Evolutionary conservation across 2,113 vertebrate genomes (phyloP).

Genomic region (Saguinus midas): DNA sequence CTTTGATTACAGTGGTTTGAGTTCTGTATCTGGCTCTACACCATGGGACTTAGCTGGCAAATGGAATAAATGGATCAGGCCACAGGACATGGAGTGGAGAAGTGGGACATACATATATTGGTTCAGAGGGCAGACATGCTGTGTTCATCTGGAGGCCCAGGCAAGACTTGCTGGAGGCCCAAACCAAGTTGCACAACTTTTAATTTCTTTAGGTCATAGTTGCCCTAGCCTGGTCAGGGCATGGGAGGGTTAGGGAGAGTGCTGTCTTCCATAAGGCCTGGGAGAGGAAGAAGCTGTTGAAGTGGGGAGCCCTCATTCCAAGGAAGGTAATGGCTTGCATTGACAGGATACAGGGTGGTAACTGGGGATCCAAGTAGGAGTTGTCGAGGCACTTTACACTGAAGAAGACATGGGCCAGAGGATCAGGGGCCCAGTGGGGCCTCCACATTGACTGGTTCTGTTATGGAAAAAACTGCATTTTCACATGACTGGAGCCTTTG

Average conservation of each 20-base stretch:
- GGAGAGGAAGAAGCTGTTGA: not conserved
- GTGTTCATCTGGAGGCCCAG: too few relatives aligned
- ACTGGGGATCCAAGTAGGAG: not conserved
- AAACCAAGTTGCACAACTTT: not conserved
- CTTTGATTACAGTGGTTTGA: not conserved
- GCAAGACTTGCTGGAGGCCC: not conserved
- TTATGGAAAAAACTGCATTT: not conserved
- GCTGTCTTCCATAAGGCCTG: not conserved
- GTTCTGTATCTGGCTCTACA: not conserved
- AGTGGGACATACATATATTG: not conserved
- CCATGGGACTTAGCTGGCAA: not conserved
- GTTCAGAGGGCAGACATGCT: not conserved
- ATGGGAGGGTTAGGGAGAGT: not conserved
- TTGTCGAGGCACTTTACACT: not conserved
- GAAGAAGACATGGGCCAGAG: not conserved
- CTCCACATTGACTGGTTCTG: not conserved
- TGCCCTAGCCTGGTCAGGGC: not conserved
- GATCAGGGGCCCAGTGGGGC: too few relatives aligned
- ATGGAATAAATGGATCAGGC: not conserved
- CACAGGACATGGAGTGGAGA: not conserved
- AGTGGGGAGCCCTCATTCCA: not conserved
- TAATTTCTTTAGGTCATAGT: not conserved
- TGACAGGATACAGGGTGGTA: not conserved
- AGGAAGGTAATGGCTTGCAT: fast-evolving
- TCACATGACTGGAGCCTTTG: not conserved